phyloP scores from a whole-genome alignment of 1,140 invertebrate genomes.

The Metaphire vulgaris region DNA sequence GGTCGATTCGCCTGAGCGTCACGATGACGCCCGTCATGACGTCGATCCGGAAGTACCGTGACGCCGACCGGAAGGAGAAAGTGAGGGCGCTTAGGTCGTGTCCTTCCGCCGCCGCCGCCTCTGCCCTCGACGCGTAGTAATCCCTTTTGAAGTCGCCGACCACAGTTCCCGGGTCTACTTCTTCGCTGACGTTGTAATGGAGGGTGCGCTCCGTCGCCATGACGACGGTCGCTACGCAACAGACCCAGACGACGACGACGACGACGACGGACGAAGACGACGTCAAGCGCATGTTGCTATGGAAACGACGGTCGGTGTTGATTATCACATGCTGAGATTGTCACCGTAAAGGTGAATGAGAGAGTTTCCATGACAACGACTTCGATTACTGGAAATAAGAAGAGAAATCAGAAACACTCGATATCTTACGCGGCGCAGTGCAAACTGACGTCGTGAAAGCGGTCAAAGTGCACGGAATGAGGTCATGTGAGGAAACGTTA shows the following conservation, averaged over 20 bases:
- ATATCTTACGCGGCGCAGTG: no score
- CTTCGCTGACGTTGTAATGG: slow-evolving; percentile 11
- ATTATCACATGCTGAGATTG: no score
- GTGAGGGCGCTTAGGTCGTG: not conserved
- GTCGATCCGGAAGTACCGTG: slow-evolving; percentile 5
- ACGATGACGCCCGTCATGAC: slow-evolving; percentile 12
- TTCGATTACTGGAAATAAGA: no score
- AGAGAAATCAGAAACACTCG: no score
- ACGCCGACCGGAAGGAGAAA: slow-evolving; percentile 14
- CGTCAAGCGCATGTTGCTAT: not conserved
- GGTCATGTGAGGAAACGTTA: no score
- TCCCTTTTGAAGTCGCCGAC: slow-evolving; percentile 20
- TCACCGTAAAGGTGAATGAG: no score
- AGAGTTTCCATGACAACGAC: no score
- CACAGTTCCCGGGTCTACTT: slow-evolving; percentile 18
- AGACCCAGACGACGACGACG: not conserved
- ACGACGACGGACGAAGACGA: not conserved
- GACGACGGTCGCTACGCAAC: not conserved
- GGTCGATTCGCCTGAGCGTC: slow-evolving; percentile 14
- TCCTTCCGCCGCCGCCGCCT: not conserved
- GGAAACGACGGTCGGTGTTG: not conserved
- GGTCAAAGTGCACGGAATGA: no score
- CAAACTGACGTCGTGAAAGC: no score
- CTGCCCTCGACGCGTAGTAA: not conserved
- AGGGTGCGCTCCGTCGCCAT: not conserved